Conservation (phyloP, 2,888 invertebrate genomes). For the Timandra comae region DNA sequence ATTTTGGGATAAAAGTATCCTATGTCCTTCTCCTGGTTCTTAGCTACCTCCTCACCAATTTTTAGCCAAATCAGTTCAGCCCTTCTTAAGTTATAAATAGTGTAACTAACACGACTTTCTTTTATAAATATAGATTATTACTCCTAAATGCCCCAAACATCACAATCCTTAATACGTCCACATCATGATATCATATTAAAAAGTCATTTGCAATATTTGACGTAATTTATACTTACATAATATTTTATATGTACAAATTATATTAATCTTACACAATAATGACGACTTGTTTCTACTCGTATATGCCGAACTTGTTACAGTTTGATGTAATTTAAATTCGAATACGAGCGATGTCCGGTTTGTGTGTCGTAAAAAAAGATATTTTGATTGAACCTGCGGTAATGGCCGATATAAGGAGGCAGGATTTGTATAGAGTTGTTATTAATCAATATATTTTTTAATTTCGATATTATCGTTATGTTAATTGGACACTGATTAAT, state of each 20-base stretch:
- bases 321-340: constrained; percentile 56
- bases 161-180: constrained; percentile 8
- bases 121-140: too few relatives aligned
- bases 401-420: constrained; percentile 52
- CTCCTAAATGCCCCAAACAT: too few relatives aligned
- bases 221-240: constrained; percentile 2
- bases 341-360: constrained; percentile 67
- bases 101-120: too few relatives aligned
- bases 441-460: constrained; percentile 6
- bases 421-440: constrained; percentile 41
- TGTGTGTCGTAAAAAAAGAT: constrained; percentile 73
- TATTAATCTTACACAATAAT: constrained; percentile 13
- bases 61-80: too few relatives aligned
- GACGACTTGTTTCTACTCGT: neutral
- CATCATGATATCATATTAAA: constrained; percentile 19
- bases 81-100: too few relatives aligned
- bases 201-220: constrained; percentile 20
- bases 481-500: too few relatives aligned
- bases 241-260: constrained; percentile 3
- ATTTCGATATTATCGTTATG: neutral
- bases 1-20: too few relatives aligned
- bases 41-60: too few relatives aligned
- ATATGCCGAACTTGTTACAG: neutral
- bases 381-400: constrained; percentile 71
- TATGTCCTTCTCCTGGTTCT: too few relatives aligned